A percentile compares a stretch with the other conserved stretches of the same genome.
Conservation (phyloP, 2,797 vertebrate species). For the Anguilla megastoma region DNA sequence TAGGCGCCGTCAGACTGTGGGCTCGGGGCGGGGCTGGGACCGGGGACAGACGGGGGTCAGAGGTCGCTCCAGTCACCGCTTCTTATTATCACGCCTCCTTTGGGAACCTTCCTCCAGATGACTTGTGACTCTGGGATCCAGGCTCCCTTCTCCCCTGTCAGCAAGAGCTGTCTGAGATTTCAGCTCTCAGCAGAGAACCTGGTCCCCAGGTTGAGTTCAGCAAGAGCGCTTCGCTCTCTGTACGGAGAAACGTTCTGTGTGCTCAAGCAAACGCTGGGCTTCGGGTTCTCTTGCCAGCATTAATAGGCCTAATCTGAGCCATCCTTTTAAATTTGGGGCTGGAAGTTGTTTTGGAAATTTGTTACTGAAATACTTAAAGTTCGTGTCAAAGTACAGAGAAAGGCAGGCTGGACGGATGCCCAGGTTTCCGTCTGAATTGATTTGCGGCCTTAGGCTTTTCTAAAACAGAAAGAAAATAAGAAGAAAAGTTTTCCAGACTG, state of each 20-base stretch:
- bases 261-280: neutral
- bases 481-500: too few species aligned
- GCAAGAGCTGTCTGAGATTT: slow-evolving; percentile 43
- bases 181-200: neutral
- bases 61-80: slow-evolving; percentile 39
- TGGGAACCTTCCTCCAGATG: slow-evolving; percentile 43
- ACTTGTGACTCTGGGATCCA: slow-evolving; percentile 50
- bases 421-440: neutral
- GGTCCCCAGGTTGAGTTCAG: slow-evolving; percentile 22
- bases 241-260: neutral
- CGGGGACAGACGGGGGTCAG: neutral
- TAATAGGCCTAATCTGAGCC: slow-evolving; percentile 2
- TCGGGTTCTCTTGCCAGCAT: neutral
- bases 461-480: neutral
- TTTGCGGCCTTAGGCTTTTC: too few species aligned
- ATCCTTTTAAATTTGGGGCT: neutral
- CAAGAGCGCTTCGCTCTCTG: neutral
- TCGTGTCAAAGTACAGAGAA: neutral
- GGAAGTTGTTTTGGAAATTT: slow-evolving; percentile 39
- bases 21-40: neutral
- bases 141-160: slow-evolving; percentile 37
- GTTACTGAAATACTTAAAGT: slow-evolving; percentile 23
- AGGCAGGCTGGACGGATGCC: neutral
- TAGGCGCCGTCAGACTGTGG: too few species aligned
- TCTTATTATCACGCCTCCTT: slow-evolving; percentile 46